These are phyloP conservation scores for roundworm (Caenorhabditis elegans) DNA, from an alignment of 1,140 invertebrate genomes.

Conservation along the genomic window WBcel235 BX284603.4:4432501-4433000, in stretches of 20 bases:
- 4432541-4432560: not conserved
- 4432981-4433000: no score
- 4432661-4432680: no score
- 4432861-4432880: not conserved
- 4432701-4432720: not conserved
- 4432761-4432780: not conserved
- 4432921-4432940: not conserved
- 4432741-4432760: not conserved
- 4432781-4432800: not conserved
- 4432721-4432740: not conserved
- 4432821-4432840: not conserved
- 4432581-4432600: no score
- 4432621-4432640: not conserved
- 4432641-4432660: not conserved
- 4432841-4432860: not conserved
- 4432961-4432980: no score
- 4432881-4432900: not conserved
- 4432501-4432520: not conserved
- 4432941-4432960: no score
- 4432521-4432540: not conserved
- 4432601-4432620: not conserved
- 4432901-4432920: not conserved
- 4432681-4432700: not conserved
- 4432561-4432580: not conserved
- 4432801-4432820: not conserved